These are phyloP conservation scores for Apodemia mormo DNA, from an alignment of 2,888 invertebrate species.

Conservation along the genomic window DNA sequence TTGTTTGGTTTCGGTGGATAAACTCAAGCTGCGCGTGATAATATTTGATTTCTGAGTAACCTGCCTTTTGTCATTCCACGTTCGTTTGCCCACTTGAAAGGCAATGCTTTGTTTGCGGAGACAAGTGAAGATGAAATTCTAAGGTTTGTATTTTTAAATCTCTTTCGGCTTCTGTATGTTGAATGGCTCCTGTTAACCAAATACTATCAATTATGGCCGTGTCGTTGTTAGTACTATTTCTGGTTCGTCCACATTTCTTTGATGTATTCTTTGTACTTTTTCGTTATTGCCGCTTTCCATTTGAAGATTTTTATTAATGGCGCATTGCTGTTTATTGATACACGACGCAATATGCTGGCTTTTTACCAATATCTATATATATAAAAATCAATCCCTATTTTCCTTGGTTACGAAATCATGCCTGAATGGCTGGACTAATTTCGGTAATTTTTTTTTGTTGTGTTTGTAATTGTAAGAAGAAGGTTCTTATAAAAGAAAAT, in stretches of 20 bases:
- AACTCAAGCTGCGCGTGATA: slow-evolving; percentile 71
- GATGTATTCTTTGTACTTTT: slow-evolving; percentile 29
- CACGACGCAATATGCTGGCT: not conserved
- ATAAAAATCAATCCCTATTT: no score
- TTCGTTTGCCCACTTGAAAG: slow-evolving; percentile 65
- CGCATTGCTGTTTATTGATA: slow-evolving; percentile 1
- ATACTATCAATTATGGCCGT: slow-evolving; percentile 67
- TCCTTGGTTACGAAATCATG: no score
- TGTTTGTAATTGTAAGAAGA: no score
- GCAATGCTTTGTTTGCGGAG: slow-evolving; percentile 58
- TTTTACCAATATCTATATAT: not conserved
- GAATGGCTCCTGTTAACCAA: slow-evolving; percentile 73
- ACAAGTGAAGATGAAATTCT: slow-evolving; percentile 63
- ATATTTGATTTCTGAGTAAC: slow-evolving; percentile 71
- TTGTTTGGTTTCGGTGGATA: slow-evolving; percentile 52
- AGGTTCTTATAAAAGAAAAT: no score
- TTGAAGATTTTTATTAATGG: slow-evolving; percentile 26
- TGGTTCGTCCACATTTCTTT: slow-evolving; percentile 36
- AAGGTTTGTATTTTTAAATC: slow-evolving; percentile 70
- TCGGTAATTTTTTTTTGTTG: no score
- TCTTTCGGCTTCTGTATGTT: slow-evolving; percentile 74
- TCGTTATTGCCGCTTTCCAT: slow-evolving; percentile 28
- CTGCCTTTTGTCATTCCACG: slow-evolving; percentile 59
- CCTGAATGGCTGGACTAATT: no score
- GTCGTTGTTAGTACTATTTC: slow-evolving; percentile 37